Evolutionary conservation across 2,888 invertebrate species (phyloP).

Genomic region (Euzophera pinguis): DNA sequence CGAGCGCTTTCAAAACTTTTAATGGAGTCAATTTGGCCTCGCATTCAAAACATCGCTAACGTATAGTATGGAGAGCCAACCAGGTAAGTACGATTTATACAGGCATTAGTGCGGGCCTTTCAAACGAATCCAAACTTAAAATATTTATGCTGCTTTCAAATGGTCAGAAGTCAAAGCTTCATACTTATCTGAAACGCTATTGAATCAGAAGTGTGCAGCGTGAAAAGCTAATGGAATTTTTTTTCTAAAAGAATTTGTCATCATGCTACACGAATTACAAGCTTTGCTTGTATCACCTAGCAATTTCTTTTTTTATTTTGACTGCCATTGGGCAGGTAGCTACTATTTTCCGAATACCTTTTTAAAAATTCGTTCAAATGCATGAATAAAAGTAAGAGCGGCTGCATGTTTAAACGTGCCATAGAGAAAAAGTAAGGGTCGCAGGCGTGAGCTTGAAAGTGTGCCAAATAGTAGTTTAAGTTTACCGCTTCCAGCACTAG

Average conservation of each 20-base stretch:
- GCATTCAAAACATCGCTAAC: conserved; percentile 69
- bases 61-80: conserved; percentile 42
- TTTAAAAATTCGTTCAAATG: conserved; percentile 37
- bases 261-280: neutral
- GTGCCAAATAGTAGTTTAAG: conserved; percentile 57
- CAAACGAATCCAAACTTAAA: conserved; percentile 36
- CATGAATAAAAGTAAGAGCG: conserved; percentile 36
- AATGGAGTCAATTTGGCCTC: conserved; percentile 77
- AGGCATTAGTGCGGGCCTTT: conserved; percentile 57
- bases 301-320: conserved; percentile 30
- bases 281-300: conserved; percentile 19
- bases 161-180: conserved; percentile 27
- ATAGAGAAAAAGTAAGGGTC: conserved; percentile 35
- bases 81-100: conserved; percentile 64
- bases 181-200: conserved; percentile 23
- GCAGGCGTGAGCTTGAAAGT: conserved; percentile 47
- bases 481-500: conserved; percentile 38
- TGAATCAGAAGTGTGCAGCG: conserved; percentile 14
- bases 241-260: neutral
- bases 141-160: conserved; percentile 31
- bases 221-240: conserved; percentile 23
- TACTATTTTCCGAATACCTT: conserved; percentile 31
- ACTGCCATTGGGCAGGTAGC: too few relatives aligned
- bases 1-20: conserved; percentile 76
- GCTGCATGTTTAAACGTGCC: conserved; percentile 47